These are phyloP conservation scores for Rhyacophila evoluta DNA, from an alignment of 2,888 invertebrate species.

Conservation along the genomic window DNA sequence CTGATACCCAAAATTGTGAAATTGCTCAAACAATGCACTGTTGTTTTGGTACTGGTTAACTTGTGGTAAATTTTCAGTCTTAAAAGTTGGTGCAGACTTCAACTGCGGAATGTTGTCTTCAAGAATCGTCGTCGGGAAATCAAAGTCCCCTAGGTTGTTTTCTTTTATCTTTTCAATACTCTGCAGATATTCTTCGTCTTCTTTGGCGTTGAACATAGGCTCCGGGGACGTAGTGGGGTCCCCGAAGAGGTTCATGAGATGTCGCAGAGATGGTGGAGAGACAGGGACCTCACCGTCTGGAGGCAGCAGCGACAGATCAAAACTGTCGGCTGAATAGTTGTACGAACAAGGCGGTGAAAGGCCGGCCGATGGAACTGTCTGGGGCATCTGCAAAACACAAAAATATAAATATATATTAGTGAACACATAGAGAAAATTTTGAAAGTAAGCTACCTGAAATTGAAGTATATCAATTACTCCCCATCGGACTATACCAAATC, in stretches of 20 bases:
- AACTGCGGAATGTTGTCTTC: conserved; percentile 61
- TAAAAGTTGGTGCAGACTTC: conserved; percentile 60
- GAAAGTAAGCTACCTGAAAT: too few species aligned
- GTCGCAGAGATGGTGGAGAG: conserved; percentile 69
- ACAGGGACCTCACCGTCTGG: conserved; percentile 71
- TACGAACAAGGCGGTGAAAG: conserved; percentile 80
- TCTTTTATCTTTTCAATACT: conserved; percentile 57
- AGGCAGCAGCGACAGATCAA: conserved; percentile 81
- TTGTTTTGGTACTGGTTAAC: conserved; percentile 54
- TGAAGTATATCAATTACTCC: too few species aligned
- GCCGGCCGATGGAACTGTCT: conserved; percentile 83
- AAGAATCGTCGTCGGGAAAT: conserved; percentile 64
- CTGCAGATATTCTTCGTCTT: conserved; percentile 49
- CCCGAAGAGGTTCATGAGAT: conserved; percentile 66
- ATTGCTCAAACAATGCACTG: conserved; percentile 63
- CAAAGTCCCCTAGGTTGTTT: conserved; percentile 61
- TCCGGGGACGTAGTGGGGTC: conserved; percentile 65
- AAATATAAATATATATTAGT: background rate
- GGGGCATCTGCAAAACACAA: conserved; percentile 77
- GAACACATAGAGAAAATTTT: too few species aligned
- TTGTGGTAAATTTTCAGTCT: conserved; percentile 60
- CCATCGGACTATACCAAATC: too few species aligned
- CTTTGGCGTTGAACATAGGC: conserved; percentile 57
- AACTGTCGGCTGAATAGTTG: conserved; percentile 72
- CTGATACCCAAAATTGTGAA: conserved; percentile 65